These are phyloP conservation scores for Andrena dorsata DNA, from an alignment of 2,888 invertebrate genomes.

Conservation along the genomic window DNA sequence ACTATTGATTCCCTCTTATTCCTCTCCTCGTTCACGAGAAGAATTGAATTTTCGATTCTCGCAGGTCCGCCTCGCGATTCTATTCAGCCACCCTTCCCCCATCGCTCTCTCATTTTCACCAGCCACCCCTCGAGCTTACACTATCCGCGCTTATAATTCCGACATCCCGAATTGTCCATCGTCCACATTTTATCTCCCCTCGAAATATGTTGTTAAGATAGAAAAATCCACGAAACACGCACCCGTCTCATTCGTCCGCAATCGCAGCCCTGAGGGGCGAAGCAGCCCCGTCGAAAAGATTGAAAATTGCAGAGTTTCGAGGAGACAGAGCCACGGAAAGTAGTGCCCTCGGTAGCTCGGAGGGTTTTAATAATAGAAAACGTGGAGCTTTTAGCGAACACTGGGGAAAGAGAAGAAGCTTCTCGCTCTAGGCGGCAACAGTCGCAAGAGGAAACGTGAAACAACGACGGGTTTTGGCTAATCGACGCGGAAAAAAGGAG, in stretches of 20 bases:
- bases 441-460: background rate
- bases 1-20: slow-evolving; percentile 80
- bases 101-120: slow-evolving; percentile 50
- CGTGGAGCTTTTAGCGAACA: background rate
- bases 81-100: slow-evolving; percentile 60
- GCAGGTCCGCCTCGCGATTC: slow-evolving; percentile 66
- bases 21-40: slow-evolving; percentile 74
- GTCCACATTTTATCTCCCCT: too few species aligned
- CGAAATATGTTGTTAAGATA: background rate
- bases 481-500: slow-evolving; percentile 49
- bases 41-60: slow-evolving; percentile 82
- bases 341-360: too few species aligned
- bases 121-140: background rate
- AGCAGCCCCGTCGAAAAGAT: too few species aligned
- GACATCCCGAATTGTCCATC: background rate
- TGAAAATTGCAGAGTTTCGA: too few species aligned
- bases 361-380: too few species aligned
- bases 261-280: too few species aligned
- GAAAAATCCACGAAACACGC: background rate
- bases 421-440: slow-evolving; percentile 32
- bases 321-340: too few species aligned
- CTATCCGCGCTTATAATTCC: background rate
- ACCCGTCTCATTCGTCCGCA: too few species aligned
- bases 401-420: background rate
- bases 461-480: slow-evolving; percentile 31